phyloP scores from a whole-genome alignment of 2,888 invertebrate species.

The Tipula confusa region DNA sequence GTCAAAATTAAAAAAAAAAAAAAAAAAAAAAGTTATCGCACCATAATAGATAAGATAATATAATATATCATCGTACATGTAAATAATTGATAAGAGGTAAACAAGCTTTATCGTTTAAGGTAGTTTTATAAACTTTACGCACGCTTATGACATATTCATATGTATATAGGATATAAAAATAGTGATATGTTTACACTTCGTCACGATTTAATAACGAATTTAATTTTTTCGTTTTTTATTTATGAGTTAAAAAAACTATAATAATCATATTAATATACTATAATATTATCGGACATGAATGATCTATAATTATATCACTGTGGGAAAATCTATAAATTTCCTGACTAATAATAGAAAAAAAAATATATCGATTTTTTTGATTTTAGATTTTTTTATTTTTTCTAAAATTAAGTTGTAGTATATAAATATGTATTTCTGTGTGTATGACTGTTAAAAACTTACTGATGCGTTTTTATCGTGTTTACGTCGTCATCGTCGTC shows the following conservation, averaged over 20 bases:
- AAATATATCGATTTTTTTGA: not conserved
- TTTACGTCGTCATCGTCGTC: not conserved
- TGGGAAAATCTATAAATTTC: not conserved
- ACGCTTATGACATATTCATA: not conserved
- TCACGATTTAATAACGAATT: not conserved
- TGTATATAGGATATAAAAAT: not conserved
- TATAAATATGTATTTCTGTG: not conserved
- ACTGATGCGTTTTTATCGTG: not conserved
- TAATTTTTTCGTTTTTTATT: not conserved
- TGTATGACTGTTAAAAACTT: not conserved
- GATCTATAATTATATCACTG: constrained; percentile 16
- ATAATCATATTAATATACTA: not conserved
- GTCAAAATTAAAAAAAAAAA: too few relatives aligned
- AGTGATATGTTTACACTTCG: not conserved
- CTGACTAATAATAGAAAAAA: not conserved
- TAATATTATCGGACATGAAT: not conserved
- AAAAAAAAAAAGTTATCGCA: too few relatives aligned
- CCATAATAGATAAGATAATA: not conserved
- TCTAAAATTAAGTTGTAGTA: not conserved
- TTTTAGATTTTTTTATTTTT: not conserved
- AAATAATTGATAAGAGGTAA: not conserved
- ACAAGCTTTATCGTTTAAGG: not conserved
- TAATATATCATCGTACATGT: too few relatives aligned
- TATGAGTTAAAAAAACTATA: not conserved
- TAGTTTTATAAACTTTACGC: not conserved